These are phyloP conservation scores for Pelochelys cantorii DNA, from an alignment of 2,797 vertebrate genomes.

Conservation along the genomic window DNA sequence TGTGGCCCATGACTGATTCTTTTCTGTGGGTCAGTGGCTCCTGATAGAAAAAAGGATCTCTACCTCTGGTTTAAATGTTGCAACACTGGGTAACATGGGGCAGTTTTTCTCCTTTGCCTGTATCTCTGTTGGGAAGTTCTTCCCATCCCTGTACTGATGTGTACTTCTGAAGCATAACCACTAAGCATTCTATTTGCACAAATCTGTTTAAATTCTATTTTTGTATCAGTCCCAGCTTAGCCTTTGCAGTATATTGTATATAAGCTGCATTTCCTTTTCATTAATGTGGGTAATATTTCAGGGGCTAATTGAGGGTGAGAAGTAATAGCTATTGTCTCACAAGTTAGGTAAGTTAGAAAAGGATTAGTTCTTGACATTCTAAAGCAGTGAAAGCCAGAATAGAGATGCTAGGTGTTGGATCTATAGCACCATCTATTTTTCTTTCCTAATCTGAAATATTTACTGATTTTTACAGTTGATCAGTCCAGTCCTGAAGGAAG, in stretches of 20 bases:
- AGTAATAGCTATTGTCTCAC: slow-evolving; percentile 7
- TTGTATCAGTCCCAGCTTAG: background rate
- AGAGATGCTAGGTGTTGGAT: background rate
- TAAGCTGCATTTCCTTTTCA: background rate
- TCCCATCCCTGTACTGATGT: background rate
- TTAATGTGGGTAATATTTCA: slow-evolving; percentile 34
- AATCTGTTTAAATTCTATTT: background rate
- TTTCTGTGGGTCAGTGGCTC: too few species aligned
- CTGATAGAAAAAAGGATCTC: too few species aligned
- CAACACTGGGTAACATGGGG: background rate
- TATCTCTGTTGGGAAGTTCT: background rate
- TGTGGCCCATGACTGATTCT: too few species aligned
- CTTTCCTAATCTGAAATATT: background rate
- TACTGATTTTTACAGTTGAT: background rate
- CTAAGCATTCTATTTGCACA: background rate
- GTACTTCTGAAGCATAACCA: background rate
- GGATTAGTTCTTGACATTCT: background rate
- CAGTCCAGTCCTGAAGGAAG: background rate
- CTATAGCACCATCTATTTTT: background rate
- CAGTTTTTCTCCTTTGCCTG: background rate
- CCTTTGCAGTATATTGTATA: background rate
- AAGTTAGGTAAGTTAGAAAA: background rate
- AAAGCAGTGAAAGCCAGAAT: background rate
- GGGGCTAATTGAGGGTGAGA: background rate
- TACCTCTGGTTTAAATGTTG: background rate